A percentile compares a stretch with the other conserved stretches of the same genome.
Evolutionary conservation across 2,797 vertebrate species (phyloP).

Genomic region (Tangara arthus): DNA sequence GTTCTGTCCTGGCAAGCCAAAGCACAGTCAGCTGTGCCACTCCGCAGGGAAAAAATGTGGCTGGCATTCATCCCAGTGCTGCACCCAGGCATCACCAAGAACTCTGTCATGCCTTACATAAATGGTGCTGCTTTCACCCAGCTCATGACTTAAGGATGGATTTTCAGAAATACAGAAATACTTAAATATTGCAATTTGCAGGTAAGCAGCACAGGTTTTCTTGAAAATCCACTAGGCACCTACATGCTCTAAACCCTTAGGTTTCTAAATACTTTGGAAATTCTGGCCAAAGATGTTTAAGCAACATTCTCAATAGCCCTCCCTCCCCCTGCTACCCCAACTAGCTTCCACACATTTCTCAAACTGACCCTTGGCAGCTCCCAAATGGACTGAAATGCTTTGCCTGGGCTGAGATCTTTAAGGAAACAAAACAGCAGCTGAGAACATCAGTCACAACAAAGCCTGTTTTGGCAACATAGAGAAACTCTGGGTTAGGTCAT

Average conservation of each 20-base stretch:
- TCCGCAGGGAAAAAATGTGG: not conserved
- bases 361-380: not conserved
- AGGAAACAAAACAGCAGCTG: slow-evolving; percentile 53
- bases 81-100: not conserved
- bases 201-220: not conserved
- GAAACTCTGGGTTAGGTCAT: not conserved
- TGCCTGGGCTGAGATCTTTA: not conserved
- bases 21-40: not conserved
- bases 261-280: not conserved
- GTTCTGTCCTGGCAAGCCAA: not conserved
- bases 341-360: not conserved
- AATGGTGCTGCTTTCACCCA: not conserved
- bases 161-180: not conserved
- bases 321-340: rapidly evolving
- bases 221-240: not conserved
- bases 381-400: not conserved
- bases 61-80: not conserved
- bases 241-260: not conserved
- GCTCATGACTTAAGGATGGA: not conserved
- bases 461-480: slow-evolving; percentile 22
- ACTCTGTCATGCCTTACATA: not conserved
- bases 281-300: not conserved
- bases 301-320: not conserved
- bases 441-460: slow-evolving; percentile 39
- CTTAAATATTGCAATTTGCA: not conserved